Evolutionary conservation across 2,888 invertebrate genomes (phyloP), one percentile per base, ranked within the genome.

Genomic region (Augiades crinisus): DNA sequence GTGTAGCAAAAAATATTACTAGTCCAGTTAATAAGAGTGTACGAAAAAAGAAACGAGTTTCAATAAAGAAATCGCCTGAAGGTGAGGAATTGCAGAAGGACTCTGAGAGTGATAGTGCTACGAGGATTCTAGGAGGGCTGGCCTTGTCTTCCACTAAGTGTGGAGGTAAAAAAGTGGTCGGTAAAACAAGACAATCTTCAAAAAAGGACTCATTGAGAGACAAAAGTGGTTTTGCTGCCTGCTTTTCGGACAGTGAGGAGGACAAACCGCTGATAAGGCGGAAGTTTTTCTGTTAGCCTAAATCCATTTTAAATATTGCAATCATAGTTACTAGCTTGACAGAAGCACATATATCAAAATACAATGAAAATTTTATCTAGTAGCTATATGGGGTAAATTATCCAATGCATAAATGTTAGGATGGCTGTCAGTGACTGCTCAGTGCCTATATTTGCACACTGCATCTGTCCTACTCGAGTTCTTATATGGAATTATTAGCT

Each of bases 191-290:
- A 55, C 61, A 61, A 21, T 68, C 69, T 16, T 56, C 65, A 10
- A 64, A 62, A 36, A 72, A 64, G 49, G 79, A 80, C 67, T 78
- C 82, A 0, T 54, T 75, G 13, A 71, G 78, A 56, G 80, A 86
- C 57, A 76, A 72, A 56, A 87, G 86, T 69, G 88, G 86, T 24
- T 87, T 82, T 58, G 64, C 81, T 0, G 80, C 78, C 4, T 88
- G 88, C 60, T 88, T 89, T 59, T 82, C 88, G 0, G 88, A 88
- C 56, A 87, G 85, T 76, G 88, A 85, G 31, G 78, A 82, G 56
- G 86, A 86, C 46, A 77, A 78, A 63, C 81, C 78, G 6, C 62
- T 79, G 16, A 74, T 78, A 53, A 76, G 75, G 45, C 67, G 73
- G 37, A 85, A 81, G 61, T 86, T 76, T 56, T 85, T 86, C 64